Conservation (phyloP, 1,140 invertebrate genomes). For the Oryzaephilus surinamensis region DNA sequence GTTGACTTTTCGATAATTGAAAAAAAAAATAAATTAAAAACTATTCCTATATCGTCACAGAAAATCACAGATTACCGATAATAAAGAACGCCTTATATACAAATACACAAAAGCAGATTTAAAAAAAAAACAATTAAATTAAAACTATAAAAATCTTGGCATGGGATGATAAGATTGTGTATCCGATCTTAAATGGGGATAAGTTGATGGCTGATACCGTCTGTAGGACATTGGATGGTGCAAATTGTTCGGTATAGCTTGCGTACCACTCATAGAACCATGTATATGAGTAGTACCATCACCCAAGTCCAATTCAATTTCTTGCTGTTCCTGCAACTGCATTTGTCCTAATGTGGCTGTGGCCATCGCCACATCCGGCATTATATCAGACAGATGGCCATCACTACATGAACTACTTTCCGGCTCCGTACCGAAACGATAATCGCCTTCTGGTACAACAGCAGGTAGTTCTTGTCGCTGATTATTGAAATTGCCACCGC, state of each 20-base stretch:
- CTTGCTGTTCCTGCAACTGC: slow-evolving; percentile 54
- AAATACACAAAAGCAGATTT: slow-evolving; percentile 14
- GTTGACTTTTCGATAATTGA: slow-evolving; percentile 5
- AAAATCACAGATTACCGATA: slow-evolving; percentile 17
- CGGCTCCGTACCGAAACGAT: slow-evolving; percentile 38
- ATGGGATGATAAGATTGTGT: slow-evolving; percentile 24
- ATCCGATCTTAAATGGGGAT: slow-evolving; percentile 27
- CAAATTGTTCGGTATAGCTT: slow-evolving; percentile 13
- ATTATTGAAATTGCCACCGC: slow-evolving; percentile 13
- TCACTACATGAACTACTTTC: slow-evolving; percentile 52
- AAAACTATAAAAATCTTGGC: slow-evolving; percentile 22
- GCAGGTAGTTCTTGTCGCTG: slow-evolving; percentile 30
- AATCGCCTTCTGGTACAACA: slow-evolving; percentile 34
- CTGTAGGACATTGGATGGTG: slow-evolving; percentile 22
- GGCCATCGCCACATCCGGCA: slow-evolving; percentile 84
- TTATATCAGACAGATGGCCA: slow-evolving; percentile 65
- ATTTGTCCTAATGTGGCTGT: slow-evolving; percentile 61
- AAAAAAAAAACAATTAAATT: slow-evolving; percentile 12
- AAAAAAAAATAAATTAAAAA: slow-evolving; percentile 9
- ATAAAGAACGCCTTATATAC: slow-evolving; percentile 14
- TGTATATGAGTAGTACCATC: slow-evolving; percentile 54
- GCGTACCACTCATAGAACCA: slow-evolving; percentile 10
- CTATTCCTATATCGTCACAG: slow-evolving; percentile 11
- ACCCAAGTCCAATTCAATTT: slow-evolving; percentile 61
- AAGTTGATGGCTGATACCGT: slow-evolving; percentile 26